A percentile compares a stretch with the other conserved stretches of the same genome.
phyloP scores from a whole-genome alignment of 2,888 invertebrate genomes.

The Lasioglossum morio region DNA sequence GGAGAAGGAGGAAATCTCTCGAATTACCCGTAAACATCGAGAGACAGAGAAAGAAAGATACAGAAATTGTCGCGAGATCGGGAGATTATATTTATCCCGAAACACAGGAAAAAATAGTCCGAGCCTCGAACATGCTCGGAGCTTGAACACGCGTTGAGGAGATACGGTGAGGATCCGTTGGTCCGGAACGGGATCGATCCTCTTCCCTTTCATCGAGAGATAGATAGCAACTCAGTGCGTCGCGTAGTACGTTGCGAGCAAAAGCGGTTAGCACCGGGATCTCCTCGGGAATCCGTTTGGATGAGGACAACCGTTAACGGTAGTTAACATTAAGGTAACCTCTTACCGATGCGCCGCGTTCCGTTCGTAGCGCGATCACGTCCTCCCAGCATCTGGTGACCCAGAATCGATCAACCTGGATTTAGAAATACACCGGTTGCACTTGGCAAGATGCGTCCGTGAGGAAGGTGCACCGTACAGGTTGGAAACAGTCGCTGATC shows the following conservation, averaged over 20 bases:
- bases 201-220: not conserved
- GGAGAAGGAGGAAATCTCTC: not conserved
- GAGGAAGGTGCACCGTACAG: slow-evolving; percentile 27
- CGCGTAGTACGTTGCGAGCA: not conserved
- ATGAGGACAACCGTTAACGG: not conserved
- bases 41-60: not conserved
- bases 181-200: not conserved
- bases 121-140: not conserved
- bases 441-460: slow-evolving; percentile 69
- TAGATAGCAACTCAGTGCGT: not conserved
- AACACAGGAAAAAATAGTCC: not conserved
- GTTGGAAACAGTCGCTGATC: not conserved
- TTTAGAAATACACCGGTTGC: slow-evolving; percentile 70
- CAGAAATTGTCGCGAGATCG: slow-evolving; percentile 5
- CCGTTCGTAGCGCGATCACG: not conserved
- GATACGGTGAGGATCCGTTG: not conserved
- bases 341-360: slow-evolving; percentile 1
- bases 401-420: slow-evolving; percentile 69
- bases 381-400: slow-evolving; percentile 46
- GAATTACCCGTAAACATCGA: not conserved
- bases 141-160: not conserved
- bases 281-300: not conserved
- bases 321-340: slow-evolving; percentile 25
- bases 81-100: slow-evolving; percentile 12
- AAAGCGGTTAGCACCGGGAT: not conserved